These are phyloP conservation scores for Pachypeltis micranthus DNA, from an alignment of 1,140 invertebrate genomes.

Conservation along the genomic window DNA sequence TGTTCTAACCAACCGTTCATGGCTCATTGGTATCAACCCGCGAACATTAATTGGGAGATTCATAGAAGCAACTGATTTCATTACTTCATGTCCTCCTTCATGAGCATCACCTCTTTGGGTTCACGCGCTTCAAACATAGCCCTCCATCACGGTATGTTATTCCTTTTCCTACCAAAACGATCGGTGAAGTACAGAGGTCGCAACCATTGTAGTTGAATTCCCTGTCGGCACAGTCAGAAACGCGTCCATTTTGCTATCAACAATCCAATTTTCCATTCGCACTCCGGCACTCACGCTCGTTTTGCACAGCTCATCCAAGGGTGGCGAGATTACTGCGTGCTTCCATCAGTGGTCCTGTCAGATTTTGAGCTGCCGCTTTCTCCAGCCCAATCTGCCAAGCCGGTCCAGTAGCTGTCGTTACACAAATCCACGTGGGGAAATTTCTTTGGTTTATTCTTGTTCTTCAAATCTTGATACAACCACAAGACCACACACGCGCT, in stretches of 20 bases:
- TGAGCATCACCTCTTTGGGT: conserved; percentile 42
- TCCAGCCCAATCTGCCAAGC: conserved; percentile 42
- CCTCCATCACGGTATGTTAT: conserved; percentile 56
- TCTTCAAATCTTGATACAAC: conserved; percentile 46
- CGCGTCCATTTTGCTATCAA: conserved; percentile 47
- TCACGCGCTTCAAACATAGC: conserved; percentile 44
- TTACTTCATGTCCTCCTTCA: conserved; percentile 58
- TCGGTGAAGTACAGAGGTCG: conserved; percentile 35
- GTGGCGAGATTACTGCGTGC: conserved; percentile 51
- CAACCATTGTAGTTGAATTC: conserved; percentile 31
- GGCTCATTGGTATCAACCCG: conserved; percentile 42
- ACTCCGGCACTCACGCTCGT: conserved; percentile 37
- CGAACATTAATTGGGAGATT: conserved; percentile 44
- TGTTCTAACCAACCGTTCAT: conserved; percentile 52
- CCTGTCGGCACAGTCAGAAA: conserved; percentile 49
- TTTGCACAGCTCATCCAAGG: conserved; percentile 37
- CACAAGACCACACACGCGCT: conserved; percentile 49
- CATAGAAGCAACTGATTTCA: conserved; percentile 40
- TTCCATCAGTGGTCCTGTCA: conserved; percentile 47
- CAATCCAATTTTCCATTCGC: conserved; percentile 39
- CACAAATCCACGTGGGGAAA: conserved; percentile 22
- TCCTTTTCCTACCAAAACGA: conserved; percentile 40
- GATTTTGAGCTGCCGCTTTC: conserved; percentile 48
- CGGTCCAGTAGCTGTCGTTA: conserved; percentile 34
- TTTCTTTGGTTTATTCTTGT: conserved; percentile 14